Evolutionary conservation across 2,888 invertebrate genomes (phyloP).

Genomic region (Heliconius sara): DNA sequence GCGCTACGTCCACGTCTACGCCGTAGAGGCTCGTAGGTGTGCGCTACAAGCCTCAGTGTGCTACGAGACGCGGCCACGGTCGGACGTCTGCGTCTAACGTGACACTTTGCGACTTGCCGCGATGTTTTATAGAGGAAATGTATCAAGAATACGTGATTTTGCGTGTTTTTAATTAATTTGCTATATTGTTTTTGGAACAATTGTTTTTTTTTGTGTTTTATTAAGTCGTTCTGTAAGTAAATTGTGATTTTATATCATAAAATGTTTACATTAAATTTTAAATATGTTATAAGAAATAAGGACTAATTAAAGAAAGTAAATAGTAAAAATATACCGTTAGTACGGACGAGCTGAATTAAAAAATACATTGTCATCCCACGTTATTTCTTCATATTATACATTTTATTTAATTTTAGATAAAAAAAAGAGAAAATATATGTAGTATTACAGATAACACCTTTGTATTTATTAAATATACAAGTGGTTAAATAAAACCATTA

Average conservation of each 20-base stretch:
- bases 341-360: not conserved
- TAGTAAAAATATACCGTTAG: not conserved
- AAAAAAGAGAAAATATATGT: not conserved
- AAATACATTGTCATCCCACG: not conserved
- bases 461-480: no score
- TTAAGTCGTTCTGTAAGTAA: conserved; percentile 3
- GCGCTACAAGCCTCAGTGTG: conserved; percentile 67
- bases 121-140: conserved; percentile 48
- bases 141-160: conserved; percentile 32
- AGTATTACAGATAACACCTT: not conserved
- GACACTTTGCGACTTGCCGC: conserved; percentile 55
- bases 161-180: conserved; percentile 31
- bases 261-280: not conserved
- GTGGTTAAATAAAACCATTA: not conserved
- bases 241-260: not conserved
- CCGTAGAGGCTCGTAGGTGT: conserved; percentile 60
- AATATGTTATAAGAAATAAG: not conserved
- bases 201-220: conserved; percentile 3
- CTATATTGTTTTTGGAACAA: not conserved
- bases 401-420: rapidly evolving
- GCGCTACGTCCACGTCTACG: conserved; percentile 55
- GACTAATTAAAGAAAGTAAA: not conserved
- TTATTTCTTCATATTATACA: not conserved
- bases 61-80: conserved; percentile 63
- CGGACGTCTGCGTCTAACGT: conserved; percentile 57